Base-by-base conservation (phyloP, 2,888 invertebrate genomes). In the Hirtodrosophila duncani region DNA sequence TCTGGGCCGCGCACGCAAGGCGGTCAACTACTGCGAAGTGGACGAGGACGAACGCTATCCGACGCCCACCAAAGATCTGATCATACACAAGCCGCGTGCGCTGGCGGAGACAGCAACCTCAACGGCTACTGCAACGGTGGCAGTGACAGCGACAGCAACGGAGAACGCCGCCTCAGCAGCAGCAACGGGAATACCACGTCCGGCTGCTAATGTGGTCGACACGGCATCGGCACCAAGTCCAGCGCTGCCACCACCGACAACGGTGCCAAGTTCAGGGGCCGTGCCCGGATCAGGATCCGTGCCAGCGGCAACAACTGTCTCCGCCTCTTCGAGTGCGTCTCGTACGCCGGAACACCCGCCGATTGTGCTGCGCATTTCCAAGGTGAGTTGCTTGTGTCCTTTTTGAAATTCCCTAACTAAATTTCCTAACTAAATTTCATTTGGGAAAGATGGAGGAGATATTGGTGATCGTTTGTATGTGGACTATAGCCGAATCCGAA, bases 321-420 rank as follows among this genome's bases (percentile, higher is more conserved):
- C 67, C 34, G 55, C 75, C 16, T 56, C 29, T 3, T 16, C 79
- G 7, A 71, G 80, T 41, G 72, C 79, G 3, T 63, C 83, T 18
- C 84, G 84, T 52, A 82, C 84, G 16, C 85, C 84, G 3, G 87
- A 88, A 66, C 91, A 93, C 85, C 94, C 95, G 30, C 95, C 95
- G 14, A 96, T 96, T 81, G 95, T 95, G 43, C 88, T 96, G 62
- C 90, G 95, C 87, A 96, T 96, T 89, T 95, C 94, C 65, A 93
- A 95, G 87, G 92, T 87, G 65, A 82, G 63, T 61, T 27, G n/a
- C 6, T 21, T 6, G 7, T 17, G 1, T 16, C 3, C 20, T 17
- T 14, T 13, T 9, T 20, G 2, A 10, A n/a, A n/a, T n/a, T n/a
- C n/a, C n/a, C n/a, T n/a, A n/a, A n/a, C n/a, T n/a, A n/a, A n/a